A percentile compares a stretch with the other conserved stretches of the same genome.
Conservation (phyloP, 2,113 vertebrate genomes). For the Paradoxurus hermaphroditus region DNA sequence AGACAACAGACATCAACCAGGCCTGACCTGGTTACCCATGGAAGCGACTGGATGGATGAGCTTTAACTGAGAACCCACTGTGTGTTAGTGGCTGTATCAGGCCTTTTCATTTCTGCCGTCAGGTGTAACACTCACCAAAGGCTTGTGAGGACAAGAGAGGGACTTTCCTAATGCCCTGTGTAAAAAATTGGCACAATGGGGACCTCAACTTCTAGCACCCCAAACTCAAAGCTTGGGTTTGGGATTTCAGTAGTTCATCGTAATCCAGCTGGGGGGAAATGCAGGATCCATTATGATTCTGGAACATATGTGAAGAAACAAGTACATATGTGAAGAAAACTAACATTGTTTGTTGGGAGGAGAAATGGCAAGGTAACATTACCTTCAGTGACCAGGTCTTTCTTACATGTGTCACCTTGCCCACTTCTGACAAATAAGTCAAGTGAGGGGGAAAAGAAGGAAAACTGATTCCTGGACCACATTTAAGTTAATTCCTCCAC, state of each 20-base stretch:
- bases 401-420: conserved; percentile 2
- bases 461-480: background rate
- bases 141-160: background rate
- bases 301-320: background rate
- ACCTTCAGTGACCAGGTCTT: background rate
- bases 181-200: background rate
- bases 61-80: background rate
- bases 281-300: background rate
- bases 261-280: background rate
- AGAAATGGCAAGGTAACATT: background rate
- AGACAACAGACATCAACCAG: background rate
- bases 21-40: background rate
- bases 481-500: background rate
- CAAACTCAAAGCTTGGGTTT: background rate
- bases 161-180: accelerated
- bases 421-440: conserved; percentile 35
- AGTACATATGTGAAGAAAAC: conserved; percentile 1
- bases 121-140: background rate
- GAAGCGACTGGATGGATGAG: background rate
- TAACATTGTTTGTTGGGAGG: background rate
- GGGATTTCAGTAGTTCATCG: background rate
- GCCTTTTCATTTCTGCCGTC: background rate
- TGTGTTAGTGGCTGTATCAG: background rate
- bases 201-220: background rate
- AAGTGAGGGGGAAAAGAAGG: background rate